Evolutionary conservation across 2,113 vertebrate species (phyloP), one percentile per base, ranked within the genome.

Genomic region (Caranx melampygus): DNA sequence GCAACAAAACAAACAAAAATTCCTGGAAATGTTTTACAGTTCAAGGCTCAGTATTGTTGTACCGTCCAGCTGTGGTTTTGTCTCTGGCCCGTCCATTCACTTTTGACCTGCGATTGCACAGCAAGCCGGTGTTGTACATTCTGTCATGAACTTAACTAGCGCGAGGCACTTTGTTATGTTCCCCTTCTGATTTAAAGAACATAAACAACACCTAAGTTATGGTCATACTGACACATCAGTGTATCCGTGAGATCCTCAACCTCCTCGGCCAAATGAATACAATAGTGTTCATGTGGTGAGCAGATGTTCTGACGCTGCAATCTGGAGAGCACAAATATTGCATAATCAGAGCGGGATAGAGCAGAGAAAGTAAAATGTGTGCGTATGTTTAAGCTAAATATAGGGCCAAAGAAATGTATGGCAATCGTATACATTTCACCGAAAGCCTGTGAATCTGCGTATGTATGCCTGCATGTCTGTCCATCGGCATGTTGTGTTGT

Each of bases 151-250:
- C 79, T 62, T 37, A 20, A 70, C 33, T 20, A 62, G 72, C n/a
- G 5, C n/a, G 5, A 47, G 67, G 74, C 74, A 44, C 74, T 81
- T 86, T 93, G 89, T 94, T 92, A 88, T 94, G 91, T 92, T 91
- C 89, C 70, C 75, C 45, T 44, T 73, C 70, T 57, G 81, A 89
- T 85, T 70, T 92, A 93, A 91, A 93, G 88, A 90, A 93, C 88
- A 94, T 90, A 93, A 93, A 93, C 92, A 91, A 35, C 78, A 62
- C n/a, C 44, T 84, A 86, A 61, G 76, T 76, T 61, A 65, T 69
- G 79, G 75, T 78, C 15, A 11, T 51, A 49, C 78, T 15, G 62
- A 60, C 68, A 57, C 76, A n/a, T 73, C 62, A 4, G 63, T 59
- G 65, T 72, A 71, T 91, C 78, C 81, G 78, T 54, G 79, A 75